Conservation (phyloP, 2,113 vertebrate genomes). For the Lycaon pictus region DNA sequence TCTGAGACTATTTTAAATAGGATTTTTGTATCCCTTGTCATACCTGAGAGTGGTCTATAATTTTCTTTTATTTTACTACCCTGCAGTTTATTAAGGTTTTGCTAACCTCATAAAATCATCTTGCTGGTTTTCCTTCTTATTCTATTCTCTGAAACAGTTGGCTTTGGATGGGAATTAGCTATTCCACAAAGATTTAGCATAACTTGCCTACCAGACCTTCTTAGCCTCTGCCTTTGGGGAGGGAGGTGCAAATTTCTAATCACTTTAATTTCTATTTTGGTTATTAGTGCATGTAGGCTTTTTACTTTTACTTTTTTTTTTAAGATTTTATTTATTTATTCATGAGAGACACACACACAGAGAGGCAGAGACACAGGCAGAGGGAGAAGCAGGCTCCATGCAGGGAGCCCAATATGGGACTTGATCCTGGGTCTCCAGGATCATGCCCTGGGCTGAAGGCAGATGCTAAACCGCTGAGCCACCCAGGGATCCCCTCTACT, state of each 20-base stretch:
- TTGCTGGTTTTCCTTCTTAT: not conserved
- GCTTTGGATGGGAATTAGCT: not conserved
- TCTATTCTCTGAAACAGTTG: not conserved
- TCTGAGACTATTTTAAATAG: slow-evolving; percentile 21
- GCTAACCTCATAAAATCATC: not conserved
- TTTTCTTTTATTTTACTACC: not conserved
- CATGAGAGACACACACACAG: too few relatives aligned
- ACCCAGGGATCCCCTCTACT: too few relatives aligned
- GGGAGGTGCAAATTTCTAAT: not conserved
- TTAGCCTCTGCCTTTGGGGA: not conserved
- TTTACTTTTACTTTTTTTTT: not conserved
- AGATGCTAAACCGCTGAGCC: too few relatives aligned
- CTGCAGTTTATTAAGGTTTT: not conserved
- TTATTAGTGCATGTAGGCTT: not conserved
- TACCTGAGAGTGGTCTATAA: not conserved
- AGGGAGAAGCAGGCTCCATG: too few relatives aligned
- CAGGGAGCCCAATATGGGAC: too few relatives aligned
- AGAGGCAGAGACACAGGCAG: too few relatives aligned
- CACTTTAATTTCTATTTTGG: not conserved
- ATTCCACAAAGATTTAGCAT: not conserved
- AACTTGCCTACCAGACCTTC: not conserved
- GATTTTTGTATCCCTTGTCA: not conserved
- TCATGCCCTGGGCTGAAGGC: too few relatives aligned
- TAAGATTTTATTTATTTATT: too few relatives aligned
- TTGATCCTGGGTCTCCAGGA: too few relatives aligned